Conservation (phyloP, 2,888 invertebrate genomes). For the Folsomia manolachei region DNA sequence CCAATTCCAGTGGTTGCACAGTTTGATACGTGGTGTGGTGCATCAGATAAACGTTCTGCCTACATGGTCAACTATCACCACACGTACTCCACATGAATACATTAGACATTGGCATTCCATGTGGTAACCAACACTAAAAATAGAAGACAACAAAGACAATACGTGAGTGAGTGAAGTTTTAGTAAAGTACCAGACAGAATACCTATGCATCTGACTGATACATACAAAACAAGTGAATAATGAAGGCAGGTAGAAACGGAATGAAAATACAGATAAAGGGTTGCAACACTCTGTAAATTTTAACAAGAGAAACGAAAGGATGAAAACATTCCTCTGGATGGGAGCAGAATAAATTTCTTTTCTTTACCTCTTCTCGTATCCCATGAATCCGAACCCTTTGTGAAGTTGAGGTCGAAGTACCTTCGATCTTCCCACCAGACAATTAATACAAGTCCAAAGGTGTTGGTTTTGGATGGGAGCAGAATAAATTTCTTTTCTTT, state of each 20-base stretch:
- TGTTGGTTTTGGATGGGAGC: slow-evolving; percentile 1
- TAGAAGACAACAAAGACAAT: background rate
- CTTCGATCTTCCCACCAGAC: too few relatives aligned
- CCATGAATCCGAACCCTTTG: background rate
- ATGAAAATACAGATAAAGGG: too few relatives aligned
- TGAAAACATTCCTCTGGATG: slow-evolving; percentile 1
- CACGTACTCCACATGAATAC: slow-evolving; percentile 4
- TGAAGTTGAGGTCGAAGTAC: background rate
- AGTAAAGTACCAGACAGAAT: too few relatives aligned
- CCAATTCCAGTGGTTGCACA: background rate
- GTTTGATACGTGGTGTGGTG: background rate
- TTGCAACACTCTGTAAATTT: background rate
- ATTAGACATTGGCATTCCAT: slow-evolving; percentile 5
- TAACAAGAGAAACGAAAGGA: background rate
- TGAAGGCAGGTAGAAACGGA: too few relatives aligned
- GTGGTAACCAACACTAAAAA: background rate
- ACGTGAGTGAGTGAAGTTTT: background rate
- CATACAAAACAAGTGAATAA: background rate
- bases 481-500: slow-evolving; percentile 10
- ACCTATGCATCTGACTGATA: background rate
- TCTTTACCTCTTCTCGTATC: background rate
- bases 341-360: slow-evolving; percentile 10
- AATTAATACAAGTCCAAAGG: background rate
- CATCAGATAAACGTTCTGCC: background rate
- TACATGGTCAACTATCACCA: background rate